A percentile compares a stretch with the other conserved stretches of the same genome.
These are phyloP conservation scores for Coptodon bakossiorum DNA, from an alignment of 2,113 vertebrate species.

Conservation along the genomic window DNA sequence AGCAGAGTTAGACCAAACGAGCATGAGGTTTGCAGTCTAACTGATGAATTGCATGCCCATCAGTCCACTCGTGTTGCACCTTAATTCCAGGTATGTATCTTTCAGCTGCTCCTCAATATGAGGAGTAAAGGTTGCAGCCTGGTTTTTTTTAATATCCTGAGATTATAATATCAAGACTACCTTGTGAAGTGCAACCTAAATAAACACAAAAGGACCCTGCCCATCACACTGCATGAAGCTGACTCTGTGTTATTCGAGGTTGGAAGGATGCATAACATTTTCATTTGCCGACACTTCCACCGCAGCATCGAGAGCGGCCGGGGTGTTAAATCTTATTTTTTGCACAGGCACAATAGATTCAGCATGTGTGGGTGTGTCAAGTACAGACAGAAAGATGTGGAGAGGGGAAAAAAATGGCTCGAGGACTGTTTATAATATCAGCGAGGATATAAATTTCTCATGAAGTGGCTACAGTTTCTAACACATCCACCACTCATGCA, in stretches of 20 bases:
- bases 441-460: constrained; percentile 46
- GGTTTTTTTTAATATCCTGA: background rate
- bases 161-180: background rate
- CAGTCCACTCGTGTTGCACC: background rate
- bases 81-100: background rate
- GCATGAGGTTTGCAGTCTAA: background rate
- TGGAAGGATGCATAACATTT: constrained; percentile 13
- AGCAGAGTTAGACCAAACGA: background rate
- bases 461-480: constrained; percentile 56
- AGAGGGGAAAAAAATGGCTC: background rate
- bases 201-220: constrained; percentile 3
- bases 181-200: background rate
- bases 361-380: constrained; percentile 28
- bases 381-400: background rate
- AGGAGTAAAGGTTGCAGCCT: background rate
- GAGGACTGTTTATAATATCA: constrained; percentile 41
- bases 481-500: constrained; percentile 35
- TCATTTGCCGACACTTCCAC: background rate
- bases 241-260: constrained; percentile 43
- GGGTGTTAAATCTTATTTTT: constrained; percentile 1
- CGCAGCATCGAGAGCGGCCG: background rate
- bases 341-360: background rate
- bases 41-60: background rate
- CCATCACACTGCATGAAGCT: constrained; percentile 27
- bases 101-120: background rate